Evolutionary conservation across 2,888 invertebrate genomes (phyloP).

Genomic region (Antheraea yamamai): DNA sequence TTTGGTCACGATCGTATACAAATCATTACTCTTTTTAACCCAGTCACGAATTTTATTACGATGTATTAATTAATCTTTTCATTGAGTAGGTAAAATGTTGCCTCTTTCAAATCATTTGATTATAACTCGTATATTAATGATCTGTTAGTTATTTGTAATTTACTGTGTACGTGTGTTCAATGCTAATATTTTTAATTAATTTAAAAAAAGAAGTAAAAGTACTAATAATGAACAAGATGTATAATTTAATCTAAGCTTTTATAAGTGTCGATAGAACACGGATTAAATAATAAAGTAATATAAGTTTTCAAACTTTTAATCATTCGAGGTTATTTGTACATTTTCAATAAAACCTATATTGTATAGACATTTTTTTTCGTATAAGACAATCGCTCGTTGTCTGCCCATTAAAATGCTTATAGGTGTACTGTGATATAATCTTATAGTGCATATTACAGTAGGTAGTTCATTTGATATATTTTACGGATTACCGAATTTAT

Average conservation of each 20-base stretch:
- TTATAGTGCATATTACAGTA: too few species aligned
- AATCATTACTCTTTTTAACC: constrained; percentile 31
- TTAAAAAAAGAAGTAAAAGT: not conserved
- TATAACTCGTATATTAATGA: not conserved
- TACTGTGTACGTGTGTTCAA: not conserved
- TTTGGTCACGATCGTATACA: constrained; percentile 47
- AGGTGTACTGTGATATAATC: too few species aligned
- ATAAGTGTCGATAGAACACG: not conserved
- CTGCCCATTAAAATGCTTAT: too few species aligned
- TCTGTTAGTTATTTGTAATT: not conserved
- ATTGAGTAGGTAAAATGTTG: not conserved
- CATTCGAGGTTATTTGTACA: not conserved
- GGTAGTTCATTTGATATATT: too few species aligned
- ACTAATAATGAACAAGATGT: not conserved
- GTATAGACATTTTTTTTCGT: too few species aligned
- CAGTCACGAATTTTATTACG: constrained; percentile 41
- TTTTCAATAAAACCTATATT: not conserved
- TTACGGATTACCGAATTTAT: too few species aligned
- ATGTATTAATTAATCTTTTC: not conserved
- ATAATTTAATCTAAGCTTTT: not conserved
- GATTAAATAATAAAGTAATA: not conserved
- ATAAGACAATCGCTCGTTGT: too few species aligned
- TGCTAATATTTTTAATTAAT: not conserved
- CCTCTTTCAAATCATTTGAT: not conserved
- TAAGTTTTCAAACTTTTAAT: not conserved